These are phyloP conservation scores for Therioaphis trifolii DNA, from an alignment of 2,888 invertebrate species.

Conservation along the genomic window DNA sequence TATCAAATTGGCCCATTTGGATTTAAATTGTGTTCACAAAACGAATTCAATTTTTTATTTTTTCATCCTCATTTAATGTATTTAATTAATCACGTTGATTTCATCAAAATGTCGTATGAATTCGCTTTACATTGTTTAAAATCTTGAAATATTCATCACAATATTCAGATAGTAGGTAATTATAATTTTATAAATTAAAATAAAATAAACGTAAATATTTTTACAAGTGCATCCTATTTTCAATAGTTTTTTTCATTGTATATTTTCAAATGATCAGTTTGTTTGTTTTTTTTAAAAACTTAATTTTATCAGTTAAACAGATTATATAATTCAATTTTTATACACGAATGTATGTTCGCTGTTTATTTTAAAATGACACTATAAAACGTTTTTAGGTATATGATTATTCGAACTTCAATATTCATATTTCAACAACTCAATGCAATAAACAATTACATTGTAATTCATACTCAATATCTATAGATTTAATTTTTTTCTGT, in stretches of 20 bases:
- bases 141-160: neutral
- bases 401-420: too few relatives aligned
- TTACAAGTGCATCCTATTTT: too few relatives aligned
- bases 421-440: too few relatives aligned
- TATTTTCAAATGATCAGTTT: too few relatives aligned
- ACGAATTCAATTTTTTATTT: neutral
- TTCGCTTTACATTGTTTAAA: neutral
- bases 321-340: too few relatives aligned
- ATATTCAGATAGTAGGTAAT: neutral
- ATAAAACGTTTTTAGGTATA: too few relatives aligned
- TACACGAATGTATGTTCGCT: too few relatives aligned
- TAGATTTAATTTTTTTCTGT: neutral
- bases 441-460: neutral
- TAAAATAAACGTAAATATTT: neutral
- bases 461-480: neutral
- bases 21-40: neutral
- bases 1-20: neutral
- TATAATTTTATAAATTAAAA: neutral
- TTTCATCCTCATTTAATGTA: constrained; percentile 1
- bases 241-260: too few relatives aligned
- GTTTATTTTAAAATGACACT: too few relatives aligned
- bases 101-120: neutral
- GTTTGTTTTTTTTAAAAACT: too few relatives aligned
- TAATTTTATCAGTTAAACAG: too few relatives aligned
- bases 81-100: constrained; percentile 11